These are phyloP conservation scores for Zalophus californianus DNA, from an alignment of 2,797 vertebrate species.

Conservation along the genomic window DNA sequence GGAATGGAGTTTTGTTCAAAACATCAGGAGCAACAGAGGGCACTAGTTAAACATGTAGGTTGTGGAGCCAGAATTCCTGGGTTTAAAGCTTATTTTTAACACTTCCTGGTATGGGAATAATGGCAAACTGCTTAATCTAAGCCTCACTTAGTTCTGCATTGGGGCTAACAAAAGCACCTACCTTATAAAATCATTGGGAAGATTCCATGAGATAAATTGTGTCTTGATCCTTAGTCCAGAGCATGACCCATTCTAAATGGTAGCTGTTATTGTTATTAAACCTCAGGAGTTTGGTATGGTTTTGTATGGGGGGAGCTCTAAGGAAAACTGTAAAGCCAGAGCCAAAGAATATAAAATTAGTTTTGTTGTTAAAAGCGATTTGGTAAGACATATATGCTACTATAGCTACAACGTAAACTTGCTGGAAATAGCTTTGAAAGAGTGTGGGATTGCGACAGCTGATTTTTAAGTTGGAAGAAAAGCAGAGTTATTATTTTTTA, in stretches of 20 bases:
- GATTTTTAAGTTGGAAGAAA: conserved; percentile 73
- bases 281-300: conserved; percentile 24
- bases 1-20: not conserved
- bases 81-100: conserved; percentile 41
- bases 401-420: conserved; percentile 56
- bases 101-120: not conserved
- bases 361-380: conserved; percentile 65
- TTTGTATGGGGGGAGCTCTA: not conserved
- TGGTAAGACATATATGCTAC: conserved; percentile 37
- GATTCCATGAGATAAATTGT: conserved; percentile 13
- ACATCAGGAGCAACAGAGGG: not conserved
- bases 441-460: not conserved
- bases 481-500: conserved; percentile 67
- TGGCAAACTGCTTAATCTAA: conserved; percentile 8
- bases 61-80: not conserved
- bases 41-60: not conserved
- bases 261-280: not conserved
- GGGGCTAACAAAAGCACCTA: not conserved
- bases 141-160: conserved; percentile 52
- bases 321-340: conserved; percentile 39
- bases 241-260: conserved; percentile 25
- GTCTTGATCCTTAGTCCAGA: conserved; percentile 5
- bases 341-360: conserved; percentile 47
- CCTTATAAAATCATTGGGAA: not conserved
- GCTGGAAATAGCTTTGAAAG: conserved; percentile 66